Base-by-base conservation (phyloP, 2,797 vertebrate genomes). In the Brachyrhaphis roseni region DNA sequence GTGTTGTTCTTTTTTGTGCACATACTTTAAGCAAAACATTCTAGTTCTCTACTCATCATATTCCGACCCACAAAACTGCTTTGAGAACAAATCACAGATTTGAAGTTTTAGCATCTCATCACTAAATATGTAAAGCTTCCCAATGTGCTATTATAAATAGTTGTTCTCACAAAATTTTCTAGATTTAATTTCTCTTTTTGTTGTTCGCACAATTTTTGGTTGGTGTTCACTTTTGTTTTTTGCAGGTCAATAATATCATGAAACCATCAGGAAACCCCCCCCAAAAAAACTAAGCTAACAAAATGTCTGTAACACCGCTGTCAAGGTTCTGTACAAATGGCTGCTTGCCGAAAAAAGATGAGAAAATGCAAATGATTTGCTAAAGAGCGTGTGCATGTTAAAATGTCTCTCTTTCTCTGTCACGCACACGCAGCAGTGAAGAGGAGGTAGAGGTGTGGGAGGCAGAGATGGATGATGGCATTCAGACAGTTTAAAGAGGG, bases 401-500 rank as follows among this genome's bases (percentile, higher is more conserved):
- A 68, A 71, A 62, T 81, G 72, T 84, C 78, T 81, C 77, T 85
- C 82, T 86, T 39, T 85, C 78, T 83, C 80, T 84, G 87, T 84
- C 84, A 85, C 51, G 74, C 79, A 72, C 34, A 6, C 79, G 75
- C 83, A 83, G 84, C 77, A 85, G 81, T 83, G 82, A 89, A 86
- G 90, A 89, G 90, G 92, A 90, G 86, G 89, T 81, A 88, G 85
- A 91, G 86, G 88, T 92, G 91, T 92, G 62, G 93, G 91, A 90
- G 92, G 89, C 72, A 88, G 82, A 88, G 82, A 92, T 91, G 87
- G 86, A 92, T 91, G 88, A 91, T 90, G 89, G 86, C 86, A 87
- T 90, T 91, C 88, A 92, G 91, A 87, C 86, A 82, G 81, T 88
- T 90, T 90, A 84, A 89, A 92, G 79, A 89, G 86, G 85, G 82